Percentiles rank a stretch among this genome's conserved stretches.
Evolutionary conservation across 2,888 invertebrate species (phyloP).

Genomic region (Diarsia brunnea): DNA sequence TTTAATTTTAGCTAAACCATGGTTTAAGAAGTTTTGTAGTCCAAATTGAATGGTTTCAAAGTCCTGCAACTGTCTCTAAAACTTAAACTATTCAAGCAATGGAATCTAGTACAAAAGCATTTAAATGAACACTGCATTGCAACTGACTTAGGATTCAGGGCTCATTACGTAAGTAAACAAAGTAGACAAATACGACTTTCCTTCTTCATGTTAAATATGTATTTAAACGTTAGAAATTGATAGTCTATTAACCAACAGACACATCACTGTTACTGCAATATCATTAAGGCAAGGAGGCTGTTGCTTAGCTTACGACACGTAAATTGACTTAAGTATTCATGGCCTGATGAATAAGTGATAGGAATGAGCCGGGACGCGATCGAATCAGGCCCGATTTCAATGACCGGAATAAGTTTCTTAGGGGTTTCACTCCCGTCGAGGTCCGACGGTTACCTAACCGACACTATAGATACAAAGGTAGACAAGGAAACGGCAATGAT

Average conservation of each 20-base stretch:
- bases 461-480: conserved; percentile 24
- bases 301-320: conserved; percentile 78
- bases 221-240: conserved; percentile 63
- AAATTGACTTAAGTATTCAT: conserved; percentile 88
- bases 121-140: conserved; percentile 25
- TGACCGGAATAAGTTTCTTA: conserved; percentile 80
- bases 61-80: conserved; percentile 4
- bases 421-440: conserved; percentile 64
- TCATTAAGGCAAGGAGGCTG: conserved; percentile 79
- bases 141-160: neutral
- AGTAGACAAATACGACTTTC: conserved; percentile 24
- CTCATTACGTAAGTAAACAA: conserved; percentile 12
- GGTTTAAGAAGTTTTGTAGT: conserved; percentile 18
- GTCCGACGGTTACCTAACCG: conserved; percentile 58
- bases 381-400: conserved; percentile 83
- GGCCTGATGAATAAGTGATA: conserved; percentile 86
- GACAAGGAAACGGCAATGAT: conserved; percentile 58
- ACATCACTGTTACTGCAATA: conserved; percentile 78
- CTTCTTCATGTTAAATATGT: conserved; percentile 31
- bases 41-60: conserved; percentile 37
- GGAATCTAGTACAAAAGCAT: conserved; percentile 12
- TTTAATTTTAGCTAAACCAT: conserved; percentile 10
- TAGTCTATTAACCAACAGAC: conserved; percentile 65
- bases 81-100: conserved; percentile 29
- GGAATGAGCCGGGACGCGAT: conserved; percentile 79